Evolutionary conservation across 2,888 invertebrate species (phyloP).

Genomic region (Pollenia labialis): DNA sequence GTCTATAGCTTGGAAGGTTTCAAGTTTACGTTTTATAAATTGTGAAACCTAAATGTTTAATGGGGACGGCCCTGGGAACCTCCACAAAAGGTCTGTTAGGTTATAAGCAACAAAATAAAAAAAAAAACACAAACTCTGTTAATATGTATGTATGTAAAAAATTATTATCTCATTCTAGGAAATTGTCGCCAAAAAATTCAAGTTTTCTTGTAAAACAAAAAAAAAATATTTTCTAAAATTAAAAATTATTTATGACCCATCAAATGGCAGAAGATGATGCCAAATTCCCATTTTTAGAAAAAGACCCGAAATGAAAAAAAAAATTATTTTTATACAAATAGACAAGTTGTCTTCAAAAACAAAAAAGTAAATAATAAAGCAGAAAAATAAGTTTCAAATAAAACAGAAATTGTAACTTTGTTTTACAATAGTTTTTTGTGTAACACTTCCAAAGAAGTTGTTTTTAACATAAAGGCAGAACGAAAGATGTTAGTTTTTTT

Average conservation of each 20-base stretch:
- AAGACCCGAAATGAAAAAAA: neutral
- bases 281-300: constrained; percentile 12
- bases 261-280: constrained; percentile 26
- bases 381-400: neutral
- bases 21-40: no score
- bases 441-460: neutral
- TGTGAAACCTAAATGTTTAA: no score
- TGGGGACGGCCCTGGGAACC: no score
- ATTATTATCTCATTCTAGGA: constrained; percentile 44
- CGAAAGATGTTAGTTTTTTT: neutral
- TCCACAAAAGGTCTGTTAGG: neutral
- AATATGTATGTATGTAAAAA: neutral
- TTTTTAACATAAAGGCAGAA: neutral
- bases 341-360: constrained; percentile 21
- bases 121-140: neutral
- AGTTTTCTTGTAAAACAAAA: constrained; percentile 30
- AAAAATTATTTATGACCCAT: constrained; percentile 48
- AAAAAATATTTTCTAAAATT: constrained; percentile 15
- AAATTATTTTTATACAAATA: constrained; percentile 40
- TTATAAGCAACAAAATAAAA: neutral
- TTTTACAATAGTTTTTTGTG: neutral
- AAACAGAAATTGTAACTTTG: constrained; percentile 24
- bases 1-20: no score
- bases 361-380: neutral
- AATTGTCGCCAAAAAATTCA: constrained; percentile 57